Percentiles rank a stretch among this genome's conserved stretches.
Evolutionary conservation across 2,888 invertebrate genomes (phyloP).

Genomic region (Caenorhabditis sp.): DNA sequence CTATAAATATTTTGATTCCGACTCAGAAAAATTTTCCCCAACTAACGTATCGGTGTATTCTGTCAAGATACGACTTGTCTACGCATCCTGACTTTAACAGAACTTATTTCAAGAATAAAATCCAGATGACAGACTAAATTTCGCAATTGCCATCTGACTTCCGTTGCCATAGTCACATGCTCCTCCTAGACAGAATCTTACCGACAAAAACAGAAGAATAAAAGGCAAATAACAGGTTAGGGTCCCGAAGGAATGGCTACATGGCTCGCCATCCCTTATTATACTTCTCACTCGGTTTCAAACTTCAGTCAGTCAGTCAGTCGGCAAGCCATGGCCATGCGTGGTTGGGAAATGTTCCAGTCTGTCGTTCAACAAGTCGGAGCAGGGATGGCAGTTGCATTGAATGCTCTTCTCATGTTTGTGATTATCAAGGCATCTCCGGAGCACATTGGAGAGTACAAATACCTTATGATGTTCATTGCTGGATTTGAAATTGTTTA

Average conservation of each 20-base stretch:
- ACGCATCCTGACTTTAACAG: too few species aligned
- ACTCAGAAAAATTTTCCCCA: too few species aligned
- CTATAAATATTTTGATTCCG: not conserved
- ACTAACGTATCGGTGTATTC: too few species aligned
- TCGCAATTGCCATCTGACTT: not conserved
- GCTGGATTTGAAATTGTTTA: conserved; percentile 27
- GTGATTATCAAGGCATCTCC: conserved; percentile 24
- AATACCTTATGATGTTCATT: conserved; percentile 41
- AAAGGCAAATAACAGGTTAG: not conserved
- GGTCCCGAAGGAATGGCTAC: not conserved
- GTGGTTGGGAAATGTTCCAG: conserved; percentile 13
- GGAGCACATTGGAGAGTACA: conserved; percentile 24
- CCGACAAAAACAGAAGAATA: conserved; percentile 1
- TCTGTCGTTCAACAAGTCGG: conserved; percentile 7
- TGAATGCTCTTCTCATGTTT: conserved; percentile 1
- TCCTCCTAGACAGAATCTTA: not conserved
- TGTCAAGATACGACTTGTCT: too few species aligned
- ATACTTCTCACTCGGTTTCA: not conserved
- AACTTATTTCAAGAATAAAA: too few species aligned
- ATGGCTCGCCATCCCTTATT: not conserved
- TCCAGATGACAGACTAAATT: too few species aligned
- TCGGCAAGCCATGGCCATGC: not conserved
- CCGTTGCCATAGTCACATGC: not conserved
- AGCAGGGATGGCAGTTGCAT: conserved; percentile 2
- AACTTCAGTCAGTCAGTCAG: not conserved